Percentiles rank a stretch among this genome's conserved stretches.
phyloP scores from a whole-genome alignment of 2,113 vertebrate species.

The Grus americana region DNA sequence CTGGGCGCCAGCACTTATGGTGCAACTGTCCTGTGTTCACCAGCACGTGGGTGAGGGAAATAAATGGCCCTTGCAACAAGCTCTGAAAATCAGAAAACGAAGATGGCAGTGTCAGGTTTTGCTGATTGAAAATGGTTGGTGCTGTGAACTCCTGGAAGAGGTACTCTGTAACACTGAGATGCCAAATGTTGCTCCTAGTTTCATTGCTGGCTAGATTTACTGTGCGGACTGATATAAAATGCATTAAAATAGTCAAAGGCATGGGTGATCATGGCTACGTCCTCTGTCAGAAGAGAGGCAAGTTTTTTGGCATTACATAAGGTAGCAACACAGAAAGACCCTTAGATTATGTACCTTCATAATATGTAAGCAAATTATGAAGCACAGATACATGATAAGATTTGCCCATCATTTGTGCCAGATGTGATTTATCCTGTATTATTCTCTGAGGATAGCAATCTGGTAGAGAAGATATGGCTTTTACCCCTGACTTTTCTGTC shows the following conservation, averaged over 20 bases:
- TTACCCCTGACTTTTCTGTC: neutral
- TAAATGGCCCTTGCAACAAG: neutral
- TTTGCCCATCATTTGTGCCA: rapidly evolving
- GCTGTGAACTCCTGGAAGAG: neutral
- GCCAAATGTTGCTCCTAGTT: neutral
- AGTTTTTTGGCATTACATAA: neutral
- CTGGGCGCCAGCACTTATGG: rapidly evolving
- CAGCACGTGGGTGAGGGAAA: neutral
- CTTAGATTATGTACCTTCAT: neutral
- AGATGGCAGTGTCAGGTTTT: neutral
- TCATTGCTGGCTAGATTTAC: neutral
- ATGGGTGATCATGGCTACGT: neutral
- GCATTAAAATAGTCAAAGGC: neutral
- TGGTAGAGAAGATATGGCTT: neutral
- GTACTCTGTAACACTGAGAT: neutral
- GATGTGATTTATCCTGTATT: neutral
- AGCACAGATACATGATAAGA: neutral
- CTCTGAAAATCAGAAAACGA: neutral
- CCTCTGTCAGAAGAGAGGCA: neutral
- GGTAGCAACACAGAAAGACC: neutral
- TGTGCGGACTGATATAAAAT: neutral
- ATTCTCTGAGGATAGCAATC: neutral
- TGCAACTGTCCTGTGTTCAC: neutral
- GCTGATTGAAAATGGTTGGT: neutral
- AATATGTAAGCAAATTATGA: neutral